phyloP scores from a whole-genome alignment of 2,888 invertebrate genomes.

The Drosophila rellima region DNA sequence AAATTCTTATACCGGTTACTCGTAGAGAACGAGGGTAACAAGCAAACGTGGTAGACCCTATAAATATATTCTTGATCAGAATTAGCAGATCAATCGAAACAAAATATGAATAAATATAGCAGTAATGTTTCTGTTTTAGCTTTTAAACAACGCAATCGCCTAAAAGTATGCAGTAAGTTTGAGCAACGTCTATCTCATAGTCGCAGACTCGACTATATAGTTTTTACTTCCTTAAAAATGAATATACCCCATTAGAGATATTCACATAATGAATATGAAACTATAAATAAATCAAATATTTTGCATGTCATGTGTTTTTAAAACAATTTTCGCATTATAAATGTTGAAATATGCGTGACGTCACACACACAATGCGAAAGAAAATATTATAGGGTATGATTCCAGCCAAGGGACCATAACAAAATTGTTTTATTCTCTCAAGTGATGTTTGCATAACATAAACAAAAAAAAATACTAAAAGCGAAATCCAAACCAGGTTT shows the following conservation, averaged over 20 bases:
- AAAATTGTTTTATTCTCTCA: constrained; percentile 17
- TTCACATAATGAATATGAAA: not conserved
- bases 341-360: not conserved
- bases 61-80: too few species aligned
- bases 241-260: not conserved
- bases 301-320: constrained; percentile 4
- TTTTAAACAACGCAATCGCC: too few species aligned
- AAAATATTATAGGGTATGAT: not conserved
- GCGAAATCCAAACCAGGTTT: constrained; percentile 34
- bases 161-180: too few species aligned
- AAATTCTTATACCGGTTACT: too few species aligned
- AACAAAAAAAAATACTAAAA: not conserved
- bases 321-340: constrained; percentile 6
- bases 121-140: too few species aligned
- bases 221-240: not conserved
- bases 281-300: constrained; percentile 5
- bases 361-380: not conserved
- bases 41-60: too few species aligned
- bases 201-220: too few species aligned
- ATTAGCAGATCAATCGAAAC: too few species aligned
- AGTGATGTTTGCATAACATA: constrained; percentile 20
- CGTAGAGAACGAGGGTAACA: too few species aligned
- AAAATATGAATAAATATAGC: too few species aligned
- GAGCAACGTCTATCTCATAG: too few species aligned
- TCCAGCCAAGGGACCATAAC: constrained; percentile 1